Evolutionary conservation across 1,140 invertebrate species (phyloP).

Genomic region (Lanistes nyassanus): DNA sequence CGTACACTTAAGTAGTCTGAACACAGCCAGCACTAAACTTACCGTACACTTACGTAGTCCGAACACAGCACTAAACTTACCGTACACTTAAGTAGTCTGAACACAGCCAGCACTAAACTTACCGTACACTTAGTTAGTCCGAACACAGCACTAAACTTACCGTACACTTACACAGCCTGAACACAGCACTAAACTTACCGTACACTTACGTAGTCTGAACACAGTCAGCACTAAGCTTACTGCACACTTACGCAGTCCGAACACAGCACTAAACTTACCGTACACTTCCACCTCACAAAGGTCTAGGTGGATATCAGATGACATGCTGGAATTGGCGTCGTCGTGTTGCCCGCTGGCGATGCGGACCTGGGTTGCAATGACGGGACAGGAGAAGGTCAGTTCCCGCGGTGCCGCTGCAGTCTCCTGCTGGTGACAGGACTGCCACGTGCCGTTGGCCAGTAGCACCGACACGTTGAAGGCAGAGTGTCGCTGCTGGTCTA

Average conservation of each 20-base stretch:
- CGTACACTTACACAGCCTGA: too few relatives aligned
- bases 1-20: too few relatives aligned
- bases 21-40: too few relatives aligned
- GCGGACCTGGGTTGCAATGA: background rate
- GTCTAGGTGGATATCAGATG: slow-evolving; percentile 7
- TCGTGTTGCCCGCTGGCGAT: slow-evolving; percentile 8
- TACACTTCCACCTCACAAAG: slow-evolving; percentile 27
- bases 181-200: slow-evolving; percentile 4
- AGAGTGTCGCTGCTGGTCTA: background rate
- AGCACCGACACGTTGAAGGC: slow-evolving; percentile 8
- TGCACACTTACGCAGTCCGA: too few relatives aligned
- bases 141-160: too few relatives aligned
- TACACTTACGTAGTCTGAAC: too few relatives aligned
- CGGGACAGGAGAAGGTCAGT: background rate
- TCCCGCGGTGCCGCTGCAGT: background rate
- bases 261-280: slow-evolving; percentile 2
- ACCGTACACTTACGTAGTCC: too few relatives aligned
- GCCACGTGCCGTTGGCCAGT: slow-evolving; percentile 10
- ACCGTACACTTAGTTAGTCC: too few relatives aligned
- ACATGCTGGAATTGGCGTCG: background rate
- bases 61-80: too few relatives aligned
- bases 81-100: too few relatives aligned
- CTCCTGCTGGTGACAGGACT: background rate
- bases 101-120: too few relatives aligned
- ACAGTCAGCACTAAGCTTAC: too few relatives aligned